Conservation (phyloP, 1,140 invertebrate genomes). For the Leucophenga varia region DNA sequence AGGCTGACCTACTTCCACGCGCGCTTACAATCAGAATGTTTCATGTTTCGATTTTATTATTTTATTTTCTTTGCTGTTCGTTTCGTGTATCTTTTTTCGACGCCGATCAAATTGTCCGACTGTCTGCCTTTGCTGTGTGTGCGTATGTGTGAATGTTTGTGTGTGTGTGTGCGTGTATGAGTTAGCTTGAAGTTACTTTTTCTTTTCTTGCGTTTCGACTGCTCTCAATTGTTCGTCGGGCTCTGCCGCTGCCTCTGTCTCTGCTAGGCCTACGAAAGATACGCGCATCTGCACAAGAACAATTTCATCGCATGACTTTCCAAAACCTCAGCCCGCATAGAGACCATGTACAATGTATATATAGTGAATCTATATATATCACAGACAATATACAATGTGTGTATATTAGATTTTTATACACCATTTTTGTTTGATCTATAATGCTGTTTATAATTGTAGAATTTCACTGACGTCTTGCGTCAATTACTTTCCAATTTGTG, state of each 20-base stretch:
- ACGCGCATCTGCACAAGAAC: conserved; percentile 40
- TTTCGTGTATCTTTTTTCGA: conserved; percentile 41
- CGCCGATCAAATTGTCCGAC: conserved; percentile 6
- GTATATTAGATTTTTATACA: no score
- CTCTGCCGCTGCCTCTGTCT: conserved; percentile 2
- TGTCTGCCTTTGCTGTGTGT: no score
- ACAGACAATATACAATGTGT: no score
- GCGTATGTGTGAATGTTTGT: no score
- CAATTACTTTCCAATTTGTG: no score
- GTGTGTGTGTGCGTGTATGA: conserved; percentile 9
- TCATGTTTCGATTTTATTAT: conserved; percentile 56
- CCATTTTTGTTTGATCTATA: no score
- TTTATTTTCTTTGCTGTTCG: conserved; percentile 52
- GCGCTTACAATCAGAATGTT: conserved; percentile 57
- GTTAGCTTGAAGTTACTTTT: conserved; percentile 46
- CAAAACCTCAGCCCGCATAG: no score
- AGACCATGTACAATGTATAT: no score
- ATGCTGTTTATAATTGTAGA: no score
- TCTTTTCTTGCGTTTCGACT: conserved; percentile 48
- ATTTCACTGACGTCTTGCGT: no score
- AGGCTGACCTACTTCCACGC: conserved; percentile 46
- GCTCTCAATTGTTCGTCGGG: conserved; percentile 44
- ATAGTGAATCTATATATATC: no score
- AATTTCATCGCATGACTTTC: conserved; percentile 47
- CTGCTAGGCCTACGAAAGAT: conserved; percentile 39